Conservation (phyloP, 2,888 invertebrate genomes). For the Kuschelorhynchus macadamiae region DNA sequence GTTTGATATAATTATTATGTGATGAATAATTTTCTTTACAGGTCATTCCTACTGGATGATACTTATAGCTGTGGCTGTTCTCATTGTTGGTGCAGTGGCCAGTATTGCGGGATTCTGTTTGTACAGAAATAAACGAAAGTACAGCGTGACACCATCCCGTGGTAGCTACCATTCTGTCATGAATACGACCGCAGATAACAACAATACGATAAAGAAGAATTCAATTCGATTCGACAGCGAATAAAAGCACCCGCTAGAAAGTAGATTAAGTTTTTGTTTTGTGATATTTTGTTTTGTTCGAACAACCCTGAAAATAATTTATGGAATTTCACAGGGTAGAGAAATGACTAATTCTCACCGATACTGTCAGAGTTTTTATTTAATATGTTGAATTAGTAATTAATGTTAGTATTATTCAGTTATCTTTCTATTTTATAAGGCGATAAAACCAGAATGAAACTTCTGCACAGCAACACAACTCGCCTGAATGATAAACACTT, state of each 20-base stretch:
- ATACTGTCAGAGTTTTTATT: no score
- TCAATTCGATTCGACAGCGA: conserved; percentile 41
- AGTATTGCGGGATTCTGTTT: conserved; percentile 39
- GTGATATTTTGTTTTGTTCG: conserved; percentile 39
- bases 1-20: no score
- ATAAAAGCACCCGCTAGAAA: conserved; percentile 5
- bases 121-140: conserved; percentile 52
- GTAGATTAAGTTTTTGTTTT: conserved; percentile 22
- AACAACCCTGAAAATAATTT: not conserved
- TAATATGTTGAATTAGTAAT: no score
- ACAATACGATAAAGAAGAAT: conserved; percentile 55
- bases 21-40: no score
- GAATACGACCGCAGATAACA: conserved; percentile 49
- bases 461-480: no score
- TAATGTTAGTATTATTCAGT: no score
- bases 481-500: no score
- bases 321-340: not conserved
- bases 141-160: conserved; percentile 50
- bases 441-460: no score
- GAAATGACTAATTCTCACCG: no score
- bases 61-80: conserved; percentile 19
- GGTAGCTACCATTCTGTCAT: conserved; percentile 54
- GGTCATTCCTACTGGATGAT: conserved; percentile 41
- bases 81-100: conserved; percentile 32
- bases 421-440: no score